Conservation (phyloP, 2,113 vertebrate genomes). For the Ornithorhynchus anatinus region DNA sequence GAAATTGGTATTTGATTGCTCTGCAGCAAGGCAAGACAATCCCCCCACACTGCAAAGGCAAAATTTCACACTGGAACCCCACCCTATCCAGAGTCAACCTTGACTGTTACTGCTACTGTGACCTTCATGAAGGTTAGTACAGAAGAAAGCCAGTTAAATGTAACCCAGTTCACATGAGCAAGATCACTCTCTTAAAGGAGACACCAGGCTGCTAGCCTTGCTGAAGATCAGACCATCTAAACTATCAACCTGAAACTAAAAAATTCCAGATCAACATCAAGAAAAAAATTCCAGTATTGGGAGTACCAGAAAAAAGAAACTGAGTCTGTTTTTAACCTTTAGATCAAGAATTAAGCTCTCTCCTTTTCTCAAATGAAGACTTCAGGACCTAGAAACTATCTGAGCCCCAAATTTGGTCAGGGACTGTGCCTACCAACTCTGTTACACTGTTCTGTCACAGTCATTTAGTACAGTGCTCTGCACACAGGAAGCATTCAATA, state of each 20-base stretch:
- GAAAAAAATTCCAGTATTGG: too few relatives aligned
- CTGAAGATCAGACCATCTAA: constrained; percentile 55
- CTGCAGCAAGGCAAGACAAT: constrained; percentile 14
- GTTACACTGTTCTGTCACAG: too few relatives aligned
- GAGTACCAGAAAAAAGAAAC: too few relatives aligned
- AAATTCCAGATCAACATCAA: too few relatives aligned
- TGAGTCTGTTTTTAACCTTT: too few relatives aligned
- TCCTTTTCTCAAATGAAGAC: too few relatives aligned
- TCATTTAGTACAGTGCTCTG: too few relatives aligned
- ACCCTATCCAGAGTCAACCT: constrained; percentile 23
- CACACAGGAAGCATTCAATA: too few relatives aligned
- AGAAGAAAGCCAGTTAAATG: constrained; percentile 29
- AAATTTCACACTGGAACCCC: constrained; percentile 13
- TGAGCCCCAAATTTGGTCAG: too few relatives aligned
- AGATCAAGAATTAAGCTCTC: too few relatives aligned
- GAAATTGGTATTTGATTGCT: constrained; percentile 17
- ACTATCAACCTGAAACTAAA: constrained; percentile 28
- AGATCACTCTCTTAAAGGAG: not conserved
- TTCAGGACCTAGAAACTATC: too few relatives aligned
- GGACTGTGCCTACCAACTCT: too few relatives aligned
- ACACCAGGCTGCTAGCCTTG: constrained; percentile 14
- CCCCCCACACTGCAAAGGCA: not conserved
- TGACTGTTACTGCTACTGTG: constrained; percentile 36
- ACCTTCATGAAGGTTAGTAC: constrained; percentile 38
- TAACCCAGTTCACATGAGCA: constrained; percentile 38